These are phyloP conservation scores for Prinia subflava DNA, from an alignment of 2,113 vertebrate species.

Conservation along the genomic window DNA sequence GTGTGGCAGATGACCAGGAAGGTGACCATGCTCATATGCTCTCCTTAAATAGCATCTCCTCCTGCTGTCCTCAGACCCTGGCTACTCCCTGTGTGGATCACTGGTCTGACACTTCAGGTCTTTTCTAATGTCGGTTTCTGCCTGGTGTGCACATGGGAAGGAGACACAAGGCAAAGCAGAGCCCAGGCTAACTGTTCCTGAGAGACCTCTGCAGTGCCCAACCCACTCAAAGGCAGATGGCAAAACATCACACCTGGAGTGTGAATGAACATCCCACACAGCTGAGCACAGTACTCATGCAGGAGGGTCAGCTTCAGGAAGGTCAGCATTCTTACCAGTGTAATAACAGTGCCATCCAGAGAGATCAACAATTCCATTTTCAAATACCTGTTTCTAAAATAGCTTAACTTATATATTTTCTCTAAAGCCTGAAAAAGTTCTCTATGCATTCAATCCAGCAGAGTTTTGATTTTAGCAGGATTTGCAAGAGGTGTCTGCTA, in stretches of 20 bases:
- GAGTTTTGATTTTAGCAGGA: not conserved
- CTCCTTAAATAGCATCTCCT: not conserved
- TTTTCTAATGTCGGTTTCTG: not conserved
- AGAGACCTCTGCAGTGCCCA: not conserved
- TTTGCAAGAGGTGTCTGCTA: not conserved
- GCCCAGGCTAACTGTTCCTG: not conserved
- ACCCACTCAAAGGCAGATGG: not conserved
- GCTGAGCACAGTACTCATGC: not conserved
- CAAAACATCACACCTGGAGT: not conserved
- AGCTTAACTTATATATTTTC: not conserved
- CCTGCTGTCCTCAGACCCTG: not conserved
- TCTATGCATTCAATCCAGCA: not conserved
- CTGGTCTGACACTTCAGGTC: not conserved
- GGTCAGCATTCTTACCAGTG: not conserved
- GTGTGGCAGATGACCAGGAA: not conserved
- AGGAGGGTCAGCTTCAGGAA: not conserved
- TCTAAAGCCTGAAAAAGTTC: not conserved
- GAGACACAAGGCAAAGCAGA: not conserved
- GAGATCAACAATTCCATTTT: not conserved
- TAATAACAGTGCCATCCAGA: rapidly evolving
- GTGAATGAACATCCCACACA: not conserved
- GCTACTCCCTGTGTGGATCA: not conserved
- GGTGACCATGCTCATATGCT: not conserved
- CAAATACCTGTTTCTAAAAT: not conserved
- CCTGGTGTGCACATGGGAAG: not conserved